Conservation (phyloP, 2,888 invertebrate genomes). For the Eustalomyia histrio region DNA sequence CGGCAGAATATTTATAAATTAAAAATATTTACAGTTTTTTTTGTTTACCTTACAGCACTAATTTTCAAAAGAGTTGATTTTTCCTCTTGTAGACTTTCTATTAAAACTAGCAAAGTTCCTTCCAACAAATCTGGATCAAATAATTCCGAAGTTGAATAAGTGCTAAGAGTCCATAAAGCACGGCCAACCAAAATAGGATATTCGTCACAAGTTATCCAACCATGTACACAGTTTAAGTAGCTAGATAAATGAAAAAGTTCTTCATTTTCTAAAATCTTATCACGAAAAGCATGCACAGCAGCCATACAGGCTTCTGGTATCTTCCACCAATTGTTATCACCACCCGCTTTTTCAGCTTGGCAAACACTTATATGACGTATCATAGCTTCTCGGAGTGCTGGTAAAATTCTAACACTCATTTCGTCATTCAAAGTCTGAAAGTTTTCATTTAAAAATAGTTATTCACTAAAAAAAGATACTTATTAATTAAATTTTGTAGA, state of each 20-base stretch:
- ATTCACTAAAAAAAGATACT: background rate
- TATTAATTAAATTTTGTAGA: background rate
- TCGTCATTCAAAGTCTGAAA: constrained; percentile 80
- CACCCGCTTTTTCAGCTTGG: constrained; percentile 80
- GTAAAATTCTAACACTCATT: constrained; percentile 81
- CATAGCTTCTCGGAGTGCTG: constrained; percentile 82
- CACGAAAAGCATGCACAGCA: constrained; percentile 82
- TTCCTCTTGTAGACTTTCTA: constrained; percentile 75
- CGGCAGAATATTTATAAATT: too few relatives aligned
- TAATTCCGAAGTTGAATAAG: constrained; percentile 76
- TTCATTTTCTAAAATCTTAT: constrained; percentile 75
- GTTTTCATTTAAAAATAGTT: background rate
- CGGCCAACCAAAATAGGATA: constrained; percentile 77
- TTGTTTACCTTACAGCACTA: constrained; percentile 74
- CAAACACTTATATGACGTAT: constrained; percentile 83
- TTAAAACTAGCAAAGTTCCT: constrained; percentile 76
- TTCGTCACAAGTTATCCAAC: constrained; percentile 75
- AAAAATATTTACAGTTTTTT: too few relatives aligned
- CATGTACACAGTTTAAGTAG: constrained; percentile 77
- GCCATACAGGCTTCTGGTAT: constrained; percentile 84
- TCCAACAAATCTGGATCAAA: constrained; percentile 77
- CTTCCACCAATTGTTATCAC: constrained; percentile 83
- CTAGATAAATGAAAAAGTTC: constrained; percentile 78
- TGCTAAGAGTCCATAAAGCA: constrained; percentile 78
- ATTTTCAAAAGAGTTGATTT: constrained; percentile 77